Base-by-base conservation (phyloP, 2,888 invertebrate species). In the Volucella inanis region DNA sequence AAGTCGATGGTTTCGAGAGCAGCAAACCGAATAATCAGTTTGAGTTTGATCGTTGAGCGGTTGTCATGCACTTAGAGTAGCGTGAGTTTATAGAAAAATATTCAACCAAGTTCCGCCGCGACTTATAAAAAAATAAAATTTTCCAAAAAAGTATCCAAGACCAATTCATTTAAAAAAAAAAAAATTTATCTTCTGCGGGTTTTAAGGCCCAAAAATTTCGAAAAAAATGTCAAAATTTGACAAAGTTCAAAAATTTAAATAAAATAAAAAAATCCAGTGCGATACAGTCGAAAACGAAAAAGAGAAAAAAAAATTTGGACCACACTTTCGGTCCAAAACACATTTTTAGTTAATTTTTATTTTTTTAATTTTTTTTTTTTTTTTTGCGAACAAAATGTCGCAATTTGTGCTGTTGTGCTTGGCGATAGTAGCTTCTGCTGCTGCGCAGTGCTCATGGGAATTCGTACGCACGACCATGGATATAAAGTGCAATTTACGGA, bases 41-140 rank as follows among this genome's bases (percentile, higher is more conserved):
- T 88, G 90, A 91, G 90, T 92, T 90, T 90, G 91, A 90, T 90
- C 91, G 92, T 91, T 90, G 90, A 90, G 91, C 90, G 90, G 91
- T 90, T 89, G 91, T 90, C 90, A 92, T 91, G 92, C 88, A 89
- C 64, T 89, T 87, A 89, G 89, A 87, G 41, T 70, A 64, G 11
- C 72, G 75, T 80, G 57, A 62, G 55, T 70, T 64, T 62, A 59
- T 39, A 57, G 47, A 61, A 52, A 50, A 12, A 57, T 57, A 62
- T 41, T 74, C 62, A 59, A 49, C 14, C 18, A 62, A 76, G 71
- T 45, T 75, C 81, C 76, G 77, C 76, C 77, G 87, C 81, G 81
- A 86, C 67, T 84, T 76, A 39, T 72, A 61, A 80, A 55, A 62
- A 45, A 22, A 77, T 57, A 75, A 74, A 84, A 52, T 45, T 61